Base-by-base conservation (phyloP, 2,113 vertebrate species). In the Vombatus ursinus region DNA sequence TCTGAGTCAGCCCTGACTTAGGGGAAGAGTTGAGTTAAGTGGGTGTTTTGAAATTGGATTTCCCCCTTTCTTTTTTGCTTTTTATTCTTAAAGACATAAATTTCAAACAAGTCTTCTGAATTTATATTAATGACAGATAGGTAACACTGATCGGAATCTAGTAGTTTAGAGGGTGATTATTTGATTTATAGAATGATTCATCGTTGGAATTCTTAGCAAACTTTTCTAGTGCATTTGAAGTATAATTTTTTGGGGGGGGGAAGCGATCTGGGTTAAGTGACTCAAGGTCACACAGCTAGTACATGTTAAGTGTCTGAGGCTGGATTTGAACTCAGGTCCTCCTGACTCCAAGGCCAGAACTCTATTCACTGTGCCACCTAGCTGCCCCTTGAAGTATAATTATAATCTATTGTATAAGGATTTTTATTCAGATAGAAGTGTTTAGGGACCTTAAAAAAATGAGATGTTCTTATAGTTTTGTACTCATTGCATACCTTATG, bases 101-200 rank as follows among this genome's bases (percentile, higher is more conserved):
- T 52, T 94, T 93, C 57, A 91, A 48, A 50, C 14, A 44, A 52
- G 16, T 52, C 51, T 90, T 92, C 92, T 51, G 31, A 90, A 92
- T 49, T 51, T 94, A 50, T 94, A 90, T 57, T 61, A 92, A 61
- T 93, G 91, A 50, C 48, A 90, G 91, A 61, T 93, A 49, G 52
- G n/a, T 50, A 93, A 49, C 68, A 92, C 1, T 52, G 28, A 57
- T 57, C 50, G 52, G 90, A 93, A 89, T 19, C 12, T 93, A 90
- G 53, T 23, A 90, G 19, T 52, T 49, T 52, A 92, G 48, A 44
- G 52, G 6, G 10, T 3, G 10, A 91, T 93, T 53, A 11, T 49
- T 31, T n/a, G 16, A 92, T 92, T 93, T 92, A 44, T 91, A 93
- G 7, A 97, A 89, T 93, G 57, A 92, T 61, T 94, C 48, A 94